Evolutionary conservation across 1,140 invertebrate species (phyloP).

Genomic region (Pinna nobilis): DNA sequence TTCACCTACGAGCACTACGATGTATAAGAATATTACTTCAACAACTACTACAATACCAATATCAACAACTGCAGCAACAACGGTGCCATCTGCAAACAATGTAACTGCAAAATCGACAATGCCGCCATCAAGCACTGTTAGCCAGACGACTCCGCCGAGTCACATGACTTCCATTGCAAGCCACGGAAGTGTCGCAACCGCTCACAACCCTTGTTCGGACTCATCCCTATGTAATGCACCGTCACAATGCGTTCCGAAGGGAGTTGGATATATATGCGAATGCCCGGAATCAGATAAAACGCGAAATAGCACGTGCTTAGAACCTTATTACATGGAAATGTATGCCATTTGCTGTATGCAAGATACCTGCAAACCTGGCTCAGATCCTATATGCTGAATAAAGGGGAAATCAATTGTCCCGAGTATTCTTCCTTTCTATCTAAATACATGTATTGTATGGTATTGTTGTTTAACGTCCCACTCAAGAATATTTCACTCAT

Average conservation of each 20-base stretch:
- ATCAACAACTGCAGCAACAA: background rate
- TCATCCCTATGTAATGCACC: slow-evolving; percentile 11
- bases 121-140: background rate
- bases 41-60: background rate
- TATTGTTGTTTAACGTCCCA: background rate
- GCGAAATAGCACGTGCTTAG: background rate
- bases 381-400: background rate
- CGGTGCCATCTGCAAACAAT: background rate
- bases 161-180: background rate
- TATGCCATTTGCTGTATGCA: slow-evolving; percentile 6
- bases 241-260: background rate
- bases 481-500: background rate
- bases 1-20: background rate
- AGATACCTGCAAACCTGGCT: slow-evolving; percentile 12
- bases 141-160: background rate
- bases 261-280: slow-evolving; percentile 1
- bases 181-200: background rate
- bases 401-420: background rate
- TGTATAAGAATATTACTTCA: too few relatives aligned
- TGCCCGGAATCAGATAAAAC: background rate
- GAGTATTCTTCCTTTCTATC: background rate
- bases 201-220: background rate
- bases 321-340: background rate
- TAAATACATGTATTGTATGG: background rate
- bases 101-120: background rate